Evolutionary conservation across 2,797 vertebrate genomes (phyloP).

Genomic region (Lindbergichthys nudifrons): DNA sequence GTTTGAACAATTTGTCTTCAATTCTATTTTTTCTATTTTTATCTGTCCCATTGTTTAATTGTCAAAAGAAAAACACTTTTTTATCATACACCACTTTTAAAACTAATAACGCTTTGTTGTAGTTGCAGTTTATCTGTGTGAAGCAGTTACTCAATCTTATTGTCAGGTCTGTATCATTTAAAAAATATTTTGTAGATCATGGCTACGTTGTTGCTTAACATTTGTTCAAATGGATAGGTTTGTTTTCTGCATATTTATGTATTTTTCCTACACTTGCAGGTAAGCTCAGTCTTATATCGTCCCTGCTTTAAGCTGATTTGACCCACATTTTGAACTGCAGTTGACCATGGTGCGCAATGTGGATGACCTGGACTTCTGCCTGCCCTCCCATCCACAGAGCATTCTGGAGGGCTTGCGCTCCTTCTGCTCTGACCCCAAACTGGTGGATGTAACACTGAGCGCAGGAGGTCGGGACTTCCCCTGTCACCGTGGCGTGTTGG

Average conservation of each 20-base stretch:
- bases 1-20: background rate
- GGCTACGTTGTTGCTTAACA: slow-evolving; percentile 3
- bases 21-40: background rate
- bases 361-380: slow-evolving; percentile 94
- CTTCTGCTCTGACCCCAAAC: slow-evolving; percentile 89
- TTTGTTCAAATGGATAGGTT: background rate
- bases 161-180: background rate
- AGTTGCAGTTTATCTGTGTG: background rate
- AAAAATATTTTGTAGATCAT: background rate
- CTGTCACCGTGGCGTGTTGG: slow-evolving; percentile 93
- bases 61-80: background rate
- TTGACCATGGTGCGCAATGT: slow-evolving; percentile 92
- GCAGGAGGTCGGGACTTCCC: slow-evolving; percentile 89
- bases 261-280: slow-evolving; percentile 53
- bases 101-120: background rate
- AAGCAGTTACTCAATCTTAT: slow-evolving; percentile 6
- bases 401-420: slow-evolving; percentile 91
- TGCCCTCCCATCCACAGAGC: slow-evolving; percentile 92
- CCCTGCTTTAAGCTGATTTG: slow-evolving; percentile 26
- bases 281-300: slow-evolving; percentile 43
- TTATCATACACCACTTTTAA: background rate
- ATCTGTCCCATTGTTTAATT: background rate
- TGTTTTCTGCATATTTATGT: slow-evolving; percentile 2
- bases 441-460: slow-evolving; percentile 91
- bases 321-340: slow-evolving; percentile 10